A percentile compares a stretch with the other conserved stretches of the same genome.
These are phyloP conservation scores for Latrodectus hesperus DNA, from an alignment of 2,888 invertebrate species.

Conservation along the genomic window DNA sequence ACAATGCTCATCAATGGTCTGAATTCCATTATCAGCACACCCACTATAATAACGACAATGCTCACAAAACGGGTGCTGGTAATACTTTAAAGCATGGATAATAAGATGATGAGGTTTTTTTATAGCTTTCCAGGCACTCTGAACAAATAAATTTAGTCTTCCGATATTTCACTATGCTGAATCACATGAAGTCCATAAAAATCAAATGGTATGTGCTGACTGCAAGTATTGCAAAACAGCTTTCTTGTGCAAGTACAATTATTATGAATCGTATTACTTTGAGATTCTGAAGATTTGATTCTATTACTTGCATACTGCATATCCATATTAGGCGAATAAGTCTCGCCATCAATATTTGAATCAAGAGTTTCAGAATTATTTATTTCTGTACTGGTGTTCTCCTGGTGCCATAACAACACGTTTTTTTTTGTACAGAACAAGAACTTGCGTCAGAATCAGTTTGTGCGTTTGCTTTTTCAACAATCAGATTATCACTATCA, in stretches of 20 bases:
- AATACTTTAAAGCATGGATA: conserved; percentile 44
- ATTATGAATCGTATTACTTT: neutral
- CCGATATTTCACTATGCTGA: conserved; percentile 30
- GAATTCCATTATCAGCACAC: conserved; percentile 4
- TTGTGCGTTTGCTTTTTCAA: no score
- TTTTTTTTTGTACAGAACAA: no score
- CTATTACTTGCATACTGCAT: no score
- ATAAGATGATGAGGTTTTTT: conserved; percentile 22
- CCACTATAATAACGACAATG: conserved; percentile 23
- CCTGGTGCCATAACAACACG: no score
- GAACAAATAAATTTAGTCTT: conserved; percentile 27
- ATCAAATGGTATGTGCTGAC: conserved; percentile 29
- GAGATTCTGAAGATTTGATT: no score
- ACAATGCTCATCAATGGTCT: conserved; percentile 11
- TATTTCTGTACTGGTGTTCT: no score
- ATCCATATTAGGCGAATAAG: no score
- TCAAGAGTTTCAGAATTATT: no score
- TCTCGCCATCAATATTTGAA: no score
- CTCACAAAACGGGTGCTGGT: conserved; percentile 14
- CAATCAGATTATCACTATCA: no score
- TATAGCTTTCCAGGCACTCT: conserved; percentile 17
- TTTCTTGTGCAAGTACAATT: conserved; percentile 33
- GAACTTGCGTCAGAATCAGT: no score
- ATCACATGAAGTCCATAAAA: conserved; percentile 34
- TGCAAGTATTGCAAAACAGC: conserved; percentile 40